These are phyloP conservation scores for Leptinotarsa rubiginosa DNA, from an alignment of 2,888 invertebrate genomes.

Conservation along the genomic window DNA sequence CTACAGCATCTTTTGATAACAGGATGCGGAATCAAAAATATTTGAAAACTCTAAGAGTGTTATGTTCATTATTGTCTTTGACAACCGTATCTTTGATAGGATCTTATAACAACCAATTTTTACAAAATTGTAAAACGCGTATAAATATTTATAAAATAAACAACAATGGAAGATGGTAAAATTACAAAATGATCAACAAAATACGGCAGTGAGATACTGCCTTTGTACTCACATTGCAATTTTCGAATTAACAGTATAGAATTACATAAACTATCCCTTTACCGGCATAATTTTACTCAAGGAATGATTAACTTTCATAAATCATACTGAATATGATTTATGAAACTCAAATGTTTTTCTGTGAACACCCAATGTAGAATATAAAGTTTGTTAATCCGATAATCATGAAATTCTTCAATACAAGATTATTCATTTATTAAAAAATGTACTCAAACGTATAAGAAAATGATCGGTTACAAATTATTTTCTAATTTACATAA, in stretches of 20 bases:
- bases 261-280: slow-evolving; percentile 24
- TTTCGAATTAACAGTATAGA: slow-evolving; percentile 34
- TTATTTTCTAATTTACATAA: too few relatives aligned
- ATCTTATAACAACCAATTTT: slow-evolving; percentile 36
- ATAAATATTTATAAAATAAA: slow-evolving; percentile 63
- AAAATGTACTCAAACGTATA: too few relatives aligned
- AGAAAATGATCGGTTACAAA: too few relatives aligned
- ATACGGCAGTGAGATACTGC: slow-evolving; percentile 42
- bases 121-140: slow-evolving; percentile 46
- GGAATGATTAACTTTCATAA: not conserved
- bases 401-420: too few relatives aligned
- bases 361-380: too few relatives aligned
- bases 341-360: too few relatives aligned
- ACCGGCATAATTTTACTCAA: not conserved
- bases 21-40: not conserved
- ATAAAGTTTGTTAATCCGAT: too few relatives aligned
- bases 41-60: not conserved
- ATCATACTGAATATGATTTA: too few relatives aligned
- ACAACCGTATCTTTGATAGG: not conserved
- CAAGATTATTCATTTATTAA: too few relatives aligned
- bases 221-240: slow-evolving; percentile 60
- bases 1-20: slow-evolving; percentile 4
- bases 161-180: slow-evolving; percentile 61
- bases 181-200: slow-evolving; percentile 56
- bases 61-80: not conserved